Percentiles rank a stretch among this genome's conserved stretches.
Conservation (phyloP, 2,113 vertebrate genomes). For the Petrocephalus microphthalmus region DNA sequence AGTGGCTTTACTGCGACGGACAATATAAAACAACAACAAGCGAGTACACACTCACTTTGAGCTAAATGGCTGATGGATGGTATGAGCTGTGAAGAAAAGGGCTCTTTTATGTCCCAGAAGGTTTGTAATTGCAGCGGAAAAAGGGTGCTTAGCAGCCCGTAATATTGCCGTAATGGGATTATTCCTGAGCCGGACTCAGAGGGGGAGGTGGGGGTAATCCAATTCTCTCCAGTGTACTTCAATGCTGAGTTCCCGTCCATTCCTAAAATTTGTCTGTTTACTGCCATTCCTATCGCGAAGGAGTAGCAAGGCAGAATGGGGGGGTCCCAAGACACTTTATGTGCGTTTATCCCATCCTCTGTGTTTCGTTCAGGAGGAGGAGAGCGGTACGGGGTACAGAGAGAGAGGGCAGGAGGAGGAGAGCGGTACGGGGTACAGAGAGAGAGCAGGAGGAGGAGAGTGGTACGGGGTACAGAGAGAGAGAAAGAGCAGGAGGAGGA, state of each 20-base stretch:
- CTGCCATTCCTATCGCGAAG: slow-evolving; percentile 2
- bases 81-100: slow-evolving; percentile 74
- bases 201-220: slow-evolving; percentile 62
- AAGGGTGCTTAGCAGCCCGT: slow-evolving; percentile 81
- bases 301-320: neutral
- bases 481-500: too few species aligned
- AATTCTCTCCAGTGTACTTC: slow-evolving; percentile 55
- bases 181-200: slow-evolving; percentile 69
- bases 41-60: slow-evolving; percentile 56
- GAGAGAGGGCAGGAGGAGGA: too few species aligned
- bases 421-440: too few species aligned
- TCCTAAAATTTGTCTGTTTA: slow-evolving; percentile 23
- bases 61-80: slow-evolving; percentile 80
- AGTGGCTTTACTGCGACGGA: slow-evolving; percentile 49
- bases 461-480: too few species aligned
- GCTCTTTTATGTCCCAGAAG: slow-evolving; percentile 74
- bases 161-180: slow-evolving; percentile 92
- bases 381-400: too few species aligned
- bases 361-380: neutral
- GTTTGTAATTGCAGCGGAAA: slow-evolving; percentile 88
- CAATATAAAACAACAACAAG: slow-evolving; percentile 47
- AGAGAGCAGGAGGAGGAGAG: too few species aligned
- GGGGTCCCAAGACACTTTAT: neutral
- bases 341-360: neutral
- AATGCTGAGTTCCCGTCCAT: slow-evolving; percentile 27